Percentiles rank a stretch among this genome's conserved stretches.
These are phyloP conservation scores for Platycheirus rosarum DNA, from an alignment of 2,888 invertebrate species.

Conservation along the genomic window DNA sequence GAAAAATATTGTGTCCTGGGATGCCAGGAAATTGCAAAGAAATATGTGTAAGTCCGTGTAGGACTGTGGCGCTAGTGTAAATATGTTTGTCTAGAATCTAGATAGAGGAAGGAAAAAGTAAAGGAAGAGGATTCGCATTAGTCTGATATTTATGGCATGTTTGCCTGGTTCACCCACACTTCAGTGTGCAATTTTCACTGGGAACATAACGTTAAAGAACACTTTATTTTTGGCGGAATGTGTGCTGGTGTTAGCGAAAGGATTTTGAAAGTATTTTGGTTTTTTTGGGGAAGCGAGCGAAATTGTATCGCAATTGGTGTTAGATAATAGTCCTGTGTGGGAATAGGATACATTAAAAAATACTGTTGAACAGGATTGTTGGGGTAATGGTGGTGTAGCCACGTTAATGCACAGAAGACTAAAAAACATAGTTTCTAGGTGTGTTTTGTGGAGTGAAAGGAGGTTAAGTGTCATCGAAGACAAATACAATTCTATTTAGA, in stretches of 20 bases:
- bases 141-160: slow-evolving; percentile 67
- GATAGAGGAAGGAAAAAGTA: slow-evolving; percentile 3
- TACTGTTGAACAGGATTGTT: slow-evolving; percentile 53
- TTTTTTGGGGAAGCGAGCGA: slow-evolving; percentile 35
- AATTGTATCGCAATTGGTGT: slow-evolving; percentile 63
- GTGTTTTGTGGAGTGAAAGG: not conserved
- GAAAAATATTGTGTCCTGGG: slow-evolving; percentile 34
- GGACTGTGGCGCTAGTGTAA: not conserved
- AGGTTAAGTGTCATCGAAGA: not conserved
- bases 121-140: slow-evolving; percentile 66
- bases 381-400: slow-evolving; percentile 37
- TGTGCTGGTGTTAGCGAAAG: slow-evolving; percentile 33
- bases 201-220: slow-evolving; percentile 66
- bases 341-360: slow-evolving; percentile 42
- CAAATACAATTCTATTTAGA: not conserved
- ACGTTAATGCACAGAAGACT: not conserved
- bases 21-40: slow-evolving; percentile 36
- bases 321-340: slow-evolving; percentile 37
- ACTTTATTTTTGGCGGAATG: slow-evolving; percentile 57
- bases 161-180: slow-evolving; percentile 35
- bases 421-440: slow-evolving; percentile 8
- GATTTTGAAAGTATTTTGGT: slow-evolving; percentile 35
- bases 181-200: slow-evolving; percentile 67
- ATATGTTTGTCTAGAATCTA: not conserved
- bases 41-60: slow-evolving; percentile 7